A percentile compares a stretch with the other conserved stretches of the same genome.
Evolutionary conservation across 2,113 vertebrate genomes (phyloP).

Genomic region (Callionymus lyra): DNA sequence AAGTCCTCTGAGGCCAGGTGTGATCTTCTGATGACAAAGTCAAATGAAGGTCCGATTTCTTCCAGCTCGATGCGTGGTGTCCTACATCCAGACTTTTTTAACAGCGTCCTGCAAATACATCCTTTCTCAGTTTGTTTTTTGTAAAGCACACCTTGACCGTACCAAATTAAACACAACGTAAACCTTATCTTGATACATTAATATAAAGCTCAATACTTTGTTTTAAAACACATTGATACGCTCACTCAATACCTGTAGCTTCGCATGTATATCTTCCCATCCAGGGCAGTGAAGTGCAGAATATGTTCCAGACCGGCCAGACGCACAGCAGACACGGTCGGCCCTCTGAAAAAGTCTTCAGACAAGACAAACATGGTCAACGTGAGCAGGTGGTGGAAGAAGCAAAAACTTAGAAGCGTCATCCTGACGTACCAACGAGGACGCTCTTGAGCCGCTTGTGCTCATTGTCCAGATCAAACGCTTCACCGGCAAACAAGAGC

Average conservation of each 20-base stretch:
- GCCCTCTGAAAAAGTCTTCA: conserved; percentile 91
- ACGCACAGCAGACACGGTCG: conserved; percentile 74
- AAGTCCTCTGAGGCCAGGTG: conserved; percentile 92
- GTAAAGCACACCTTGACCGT: no score
- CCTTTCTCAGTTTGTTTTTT: background rate
- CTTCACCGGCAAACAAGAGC: conserved; percentile 89
- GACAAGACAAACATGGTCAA: background rate
- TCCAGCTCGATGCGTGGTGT: conserved; percentile 90
- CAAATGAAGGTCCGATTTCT: conserved; percentile 89
- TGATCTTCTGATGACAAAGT: conserved; percentile 81
- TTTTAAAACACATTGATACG: background rate
- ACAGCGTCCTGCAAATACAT: conserved; percentile 64
- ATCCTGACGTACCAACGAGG: conserved; percentile 70
- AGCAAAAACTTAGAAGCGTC: background rate
- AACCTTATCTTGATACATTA: no score
- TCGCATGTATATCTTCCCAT: conserved; percentile 85
- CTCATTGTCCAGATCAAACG: conserved; percentile 78
- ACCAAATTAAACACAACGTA: no score
- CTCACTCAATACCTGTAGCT: conserved; percentile 79
- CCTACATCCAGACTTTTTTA: conserved; percentile 94
- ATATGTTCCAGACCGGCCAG: conserved; percentile 87
- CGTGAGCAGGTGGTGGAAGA: background rate
- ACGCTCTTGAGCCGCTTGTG: conserved; percentile 81
- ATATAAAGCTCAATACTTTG: no score
- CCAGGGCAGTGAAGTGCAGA: conserved; percentile 85